Evolutionary conservation across 1,140 invertebrate species (phyloP), one percentile per base, ranked within the genome.

Genomic region (Cotesia chilonis): DNA sequence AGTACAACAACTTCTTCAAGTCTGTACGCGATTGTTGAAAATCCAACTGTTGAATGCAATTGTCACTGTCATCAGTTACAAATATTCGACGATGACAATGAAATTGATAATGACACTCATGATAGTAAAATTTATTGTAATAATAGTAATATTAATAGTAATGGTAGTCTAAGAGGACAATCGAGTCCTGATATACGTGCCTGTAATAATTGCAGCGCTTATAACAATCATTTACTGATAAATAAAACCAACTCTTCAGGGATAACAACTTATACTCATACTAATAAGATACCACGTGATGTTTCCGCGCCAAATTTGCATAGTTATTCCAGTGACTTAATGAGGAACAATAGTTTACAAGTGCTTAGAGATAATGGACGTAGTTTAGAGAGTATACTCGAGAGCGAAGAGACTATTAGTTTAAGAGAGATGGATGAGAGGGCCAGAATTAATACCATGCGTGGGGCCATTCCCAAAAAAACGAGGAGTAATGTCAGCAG

Each of bases 381-480:
- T 3, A 87, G 85, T 64, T 68, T 87, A 52, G 80, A 82, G 61
- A 85, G 85, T 67, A 87, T 87, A 47, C 35, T 85, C 17, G 85
- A 87, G 55, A 79, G 78, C 61, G 83, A 82, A 0, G 82, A 84
- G 7, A 68, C 78, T 10, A 20, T 20, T n/a, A 55, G 4, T 14
- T 35, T 17, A 4, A 14, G 3, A 36, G 54, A 52, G 10, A 51
- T 20, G 70, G 57, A 73, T 52, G 3, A 68, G 68, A 12, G 70
- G 69, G 28, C 12, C 9, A 17, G 10, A 6, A 28, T 20, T 55
- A 35, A 7, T 55, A 72, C 57, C 12, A 74, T 5, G 71, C 74
- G 51, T 10, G 81, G 83, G 0, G 82, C 81, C 0, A 83, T 85
- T 55, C 81, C 84, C 0, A 85, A 83, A 57, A 72, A 68, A 66